These are phyloP conservation scores for Coptodon bakossiorum DNA, from an alignment of 2,113 vertebrate genomes.

Conservation along the genomic window DNA sequence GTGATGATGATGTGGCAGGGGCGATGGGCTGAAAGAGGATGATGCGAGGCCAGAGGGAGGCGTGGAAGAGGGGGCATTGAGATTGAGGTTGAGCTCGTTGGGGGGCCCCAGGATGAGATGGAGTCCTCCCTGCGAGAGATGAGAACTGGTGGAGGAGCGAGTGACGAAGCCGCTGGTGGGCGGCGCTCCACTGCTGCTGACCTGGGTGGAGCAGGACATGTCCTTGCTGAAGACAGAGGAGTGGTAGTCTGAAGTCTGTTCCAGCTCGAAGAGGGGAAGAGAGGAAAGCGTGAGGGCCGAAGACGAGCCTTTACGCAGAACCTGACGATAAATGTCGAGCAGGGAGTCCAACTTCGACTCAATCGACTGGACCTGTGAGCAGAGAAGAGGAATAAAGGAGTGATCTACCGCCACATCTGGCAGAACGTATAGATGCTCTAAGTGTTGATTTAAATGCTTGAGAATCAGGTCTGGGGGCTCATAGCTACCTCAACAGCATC, in stretches of 20 bases:
- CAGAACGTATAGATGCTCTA: neutral
- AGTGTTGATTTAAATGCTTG: neutral
- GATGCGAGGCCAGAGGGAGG: constrained; percentile 73
- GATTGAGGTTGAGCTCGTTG: constrained; percentile 82
- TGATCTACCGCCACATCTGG: neutral
- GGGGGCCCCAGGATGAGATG: constrained; percentile 87
- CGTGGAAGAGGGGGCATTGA: constrained; percentile 77
- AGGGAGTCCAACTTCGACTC: constrained; percentile 94
- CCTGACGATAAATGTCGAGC: constrained; percentile 92
- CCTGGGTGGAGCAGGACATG: constrained; percentile 79
- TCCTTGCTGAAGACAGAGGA: constrained; percentile 86
- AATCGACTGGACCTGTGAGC: constrained; percentile 88
- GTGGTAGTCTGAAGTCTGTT: constrained; percentile 91
- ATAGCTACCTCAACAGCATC: neutral
- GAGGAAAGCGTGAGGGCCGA: constrained; percentile 86
- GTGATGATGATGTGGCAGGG: constrained; percentile 70
- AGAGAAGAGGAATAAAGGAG: neutral
- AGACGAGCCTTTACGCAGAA: constrained; percentile 85
- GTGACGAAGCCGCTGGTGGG: constrained; percentile 69
- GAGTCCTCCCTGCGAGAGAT: constrained; percentile 83
- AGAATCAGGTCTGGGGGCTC: neutral
- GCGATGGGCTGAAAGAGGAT: constrained; percentile 75
- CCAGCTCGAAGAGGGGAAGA: constrained; percentile 87
- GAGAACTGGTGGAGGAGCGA: constrained; percentile 82
- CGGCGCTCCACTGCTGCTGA: constrained; percentile 52